These are phyloP conservation scores for Nymphalis c-album DNA, from an alignment of 2,888 invertebrate genomes.

Conservation along the genomic window DNA sequence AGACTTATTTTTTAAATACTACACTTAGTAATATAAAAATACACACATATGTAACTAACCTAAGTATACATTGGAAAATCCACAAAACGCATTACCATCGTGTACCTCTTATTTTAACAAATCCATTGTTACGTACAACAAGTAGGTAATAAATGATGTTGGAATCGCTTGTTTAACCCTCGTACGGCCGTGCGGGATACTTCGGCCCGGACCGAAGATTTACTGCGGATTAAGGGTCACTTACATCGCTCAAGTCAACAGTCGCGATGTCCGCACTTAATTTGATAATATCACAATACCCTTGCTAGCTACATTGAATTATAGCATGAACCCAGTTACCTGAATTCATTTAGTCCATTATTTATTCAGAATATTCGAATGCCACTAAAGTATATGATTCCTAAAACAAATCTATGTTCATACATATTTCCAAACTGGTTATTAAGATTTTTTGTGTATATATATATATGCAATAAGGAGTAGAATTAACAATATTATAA, in stretches of 20 bases:
- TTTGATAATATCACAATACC: constrained; percentile 66
- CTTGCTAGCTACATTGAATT: constrained; percentile 56
- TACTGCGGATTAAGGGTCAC: constrained; percentile 79
- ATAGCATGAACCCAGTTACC: constrained; percentile 38
- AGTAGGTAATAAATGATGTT: constrained; percentile 76
- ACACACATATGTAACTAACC: too few species aligned
- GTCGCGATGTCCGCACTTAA: constrained; percentile 67
- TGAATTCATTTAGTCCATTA: background rate
- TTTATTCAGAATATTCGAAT: too few species aligned
- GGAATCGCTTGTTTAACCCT: constrained; percentile 74
- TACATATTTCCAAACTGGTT: too few species aligned
- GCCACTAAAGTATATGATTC: background rate
- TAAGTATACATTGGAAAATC: background rate
- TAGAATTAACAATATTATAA: too few species aligned
- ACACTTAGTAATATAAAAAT: too few species aligned
- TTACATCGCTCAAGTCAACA: constrained; percentile 77
- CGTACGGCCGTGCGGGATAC: constrained; percentile 45
- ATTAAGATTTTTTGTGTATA: too few species aligned
- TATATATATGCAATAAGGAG: too few species aligned
- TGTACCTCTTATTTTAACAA: constrained; percentile 40
- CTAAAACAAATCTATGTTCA: too few species aligned
- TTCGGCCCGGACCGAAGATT: constrained; percentile 67
- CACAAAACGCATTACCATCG: constrained; percentile 30
- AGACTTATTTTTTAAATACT: too few species aligned
- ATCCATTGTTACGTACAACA: constrained; percentile 49